Evolutionary conservation across 1,140 invertebrate genomes (phyloP).

Genomic region (Saccostrea glomerata): DNA sequence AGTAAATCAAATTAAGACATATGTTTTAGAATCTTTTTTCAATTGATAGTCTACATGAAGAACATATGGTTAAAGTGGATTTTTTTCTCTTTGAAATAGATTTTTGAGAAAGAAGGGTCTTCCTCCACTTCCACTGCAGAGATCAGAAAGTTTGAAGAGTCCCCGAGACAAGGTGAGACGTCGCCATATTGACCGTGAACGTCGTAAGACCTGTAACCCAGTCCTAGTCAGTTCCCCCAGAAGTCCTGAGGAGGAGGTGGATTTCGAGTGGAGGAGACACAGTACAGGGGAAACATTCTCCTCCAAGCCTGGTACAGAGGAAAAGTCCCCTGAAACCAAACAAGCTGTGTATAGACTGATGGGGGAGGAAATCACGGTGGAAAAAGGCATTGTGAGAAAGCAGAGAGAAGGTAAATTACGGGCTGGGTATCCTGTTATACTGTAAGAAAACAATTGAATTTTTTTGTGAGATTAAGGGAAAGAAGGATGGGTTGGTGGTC

Average conservation of each 20-base stretch:
- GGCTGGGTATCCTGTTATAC: background rate
- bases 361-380: conserved; percentile 63
- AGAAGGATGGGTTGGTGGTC: no score
- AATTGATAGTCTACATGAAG: no score
- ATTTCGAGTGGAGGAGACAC: conserved; percentile 9
- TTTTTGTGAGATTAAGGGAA: no score
- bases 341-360: conserved; percentile 63
- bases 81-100: background rate
- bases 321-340: conserved; percentile 1
- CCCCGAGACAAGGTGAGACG: conserved; percentile 58
- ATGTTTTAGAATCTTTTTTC: no score
- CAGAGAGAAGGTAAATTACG: conserved; percentile 66
- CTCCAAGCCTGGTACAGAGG: background rate
- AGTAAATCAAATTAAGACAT: no score
- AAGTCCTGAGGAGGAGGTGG: conserved; percentile 32
- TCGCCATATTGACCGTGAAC: conserved; percentile 62
- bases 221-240: conserved; percentile 60
- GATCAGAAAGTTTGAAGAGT: conserved; percentile 71
- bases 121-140: conserved; percentile 57
- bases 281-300: conserved; percentile 17
- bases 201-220: conserved; percentile 71
- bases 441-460: background rate
- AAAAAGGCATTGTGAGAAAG: conserved; percentile 65
- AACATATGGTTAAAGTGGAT: no score
- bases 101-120: conserved; percentile 34